Percentiles rank a stretch among this genome's conserved stretches.
These are phyloP conservation scores for Alauda arvensis DNA, from an alignment of 2,797 vertebrate genomes.

Conservation along the genomic window DNA sequence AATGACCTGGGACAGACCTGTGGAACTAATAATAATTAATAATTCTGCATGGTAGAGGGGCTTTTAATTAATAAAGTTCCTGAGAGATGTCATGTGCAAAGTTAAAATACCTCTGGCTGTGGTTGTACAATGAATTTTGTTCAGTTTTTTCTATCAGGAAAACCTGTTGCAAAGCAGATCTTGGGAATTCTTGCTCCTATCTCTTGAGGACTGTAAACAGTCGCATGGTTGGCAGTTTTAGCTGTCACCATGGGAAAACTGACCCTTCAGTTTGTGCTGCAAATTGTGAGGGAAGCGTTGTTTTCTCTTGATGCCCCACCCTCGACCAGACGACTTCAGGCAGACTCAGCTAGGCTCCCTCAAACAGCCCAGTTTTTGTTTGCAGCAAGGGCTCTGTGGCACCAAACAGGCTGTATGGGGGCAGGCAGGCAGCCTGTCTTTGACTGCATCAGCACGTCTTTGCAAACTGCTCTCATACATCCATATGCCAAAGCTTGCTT, in stretches of 20 bases:
- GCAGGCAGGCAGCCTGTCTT: neutral
- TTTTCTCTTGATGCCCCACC: rapidly evolving
- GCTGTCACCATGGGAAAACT: rapidly evolving
- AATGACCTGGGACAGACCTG: neutral
- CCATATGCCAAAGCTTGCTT: rapidly evolving
- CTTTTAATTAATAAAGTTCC: neutral
- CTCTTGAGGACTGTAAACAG: neutral
- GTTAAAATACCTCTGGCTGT: neutral
- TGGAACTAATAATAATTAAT: neutral
- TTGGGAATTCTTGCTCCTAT: neutral
- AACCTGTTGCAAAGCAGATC: neutral
- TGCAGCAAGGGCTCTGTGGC: neutral
- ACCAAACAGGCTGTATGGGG: rapidly evolving
- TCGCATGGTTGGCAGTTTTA: neutral
- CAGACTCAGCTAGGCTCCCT: neutral
- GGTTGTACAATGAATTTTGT: neutral
- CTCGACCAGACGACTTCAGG: neutral
- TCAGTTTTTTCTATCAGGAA: neutral
- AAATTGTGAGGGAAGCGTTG: neutral
- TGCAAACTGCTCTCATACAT: neutral
- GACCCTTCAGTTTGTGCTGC: neutral
- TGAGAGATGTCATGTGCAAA: neutral
- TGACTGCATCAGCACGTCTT: neutral
- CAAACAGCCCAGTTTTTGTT: neutral
- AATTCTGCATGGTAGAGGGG: neutral